These are phyloP conservation scores for Diachrysia chrysitis DNA, from an alignment of 2,888 invertebrate genomes.

Conservation along the genomic window DNA sequence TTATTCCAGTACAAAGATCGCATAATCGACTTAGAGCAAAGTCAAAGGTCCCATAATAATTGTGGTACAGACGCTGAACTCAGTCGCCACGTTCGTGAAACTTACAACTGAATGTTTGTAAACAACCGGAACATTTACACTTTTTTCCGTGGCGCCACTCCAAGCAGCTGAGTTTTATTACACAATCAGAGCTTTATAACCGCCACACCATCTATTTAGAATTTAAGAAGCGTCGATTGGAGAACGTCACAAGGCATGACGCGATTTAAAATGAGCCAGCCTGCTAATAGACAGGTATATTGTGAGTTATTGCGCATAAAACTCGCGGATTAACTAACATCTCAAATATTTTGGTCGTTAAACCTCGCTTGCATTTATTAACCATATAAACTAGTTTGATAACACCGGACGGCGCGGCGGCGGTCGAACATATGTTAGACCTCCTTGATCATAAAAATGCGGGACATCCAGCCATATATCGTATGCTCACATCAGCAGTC, in stretches of 20 bases:
- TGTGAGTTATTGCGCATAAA: constrained; percentile 30
- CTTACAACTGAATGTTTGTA: constrained; percentile 77
- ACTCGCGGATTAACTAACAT: constrained; percentile 27
- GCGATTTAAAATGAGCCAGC: constrained; percentile 39
- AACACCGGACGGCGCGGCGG: constrained; percentile 9
- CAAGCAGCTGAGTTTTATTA: constrained; percentile 80
- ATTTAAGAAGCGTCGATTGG: constrained; percentile 68
- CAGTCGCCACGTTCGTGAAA: constrained; percentile 56
- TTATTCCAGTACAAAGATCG: constrained; percentile 61
- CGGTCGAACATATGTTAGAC: not conserved
- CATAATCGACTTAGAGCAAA: constrained; percentile 53
- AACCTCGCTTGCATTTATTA: constrained; percentile 22
- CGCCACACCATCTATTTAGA: constrained; percentile 68
- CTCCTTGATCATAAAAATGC: constrained; percentile 27
- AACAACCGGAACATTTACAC: constrained; percentile 76
- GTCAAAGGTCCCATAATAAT: constrained; percentile 71
- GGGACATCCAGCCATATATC: constrained; percentile 10
- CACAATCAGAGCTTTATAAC: constrained; percentile 77
- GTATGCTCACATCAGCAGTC: constrained; percentile 12
- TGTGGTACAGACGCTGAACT: constrained; percentile 63
- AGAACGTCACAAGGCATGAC: constrained; percentile 53
- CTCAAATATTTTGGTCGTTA: constrained; percentile 14
- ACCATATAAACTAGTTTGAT: constrained; percentile 19
- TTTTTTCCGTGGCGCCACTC: constrained; percentile 74
- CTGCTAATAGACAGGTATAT: constrained; percentile 22